Evolutionary conservation across 2,797 vertebrate species (phyloP).

Genomic region (Cottoperca gobio): DNA sequence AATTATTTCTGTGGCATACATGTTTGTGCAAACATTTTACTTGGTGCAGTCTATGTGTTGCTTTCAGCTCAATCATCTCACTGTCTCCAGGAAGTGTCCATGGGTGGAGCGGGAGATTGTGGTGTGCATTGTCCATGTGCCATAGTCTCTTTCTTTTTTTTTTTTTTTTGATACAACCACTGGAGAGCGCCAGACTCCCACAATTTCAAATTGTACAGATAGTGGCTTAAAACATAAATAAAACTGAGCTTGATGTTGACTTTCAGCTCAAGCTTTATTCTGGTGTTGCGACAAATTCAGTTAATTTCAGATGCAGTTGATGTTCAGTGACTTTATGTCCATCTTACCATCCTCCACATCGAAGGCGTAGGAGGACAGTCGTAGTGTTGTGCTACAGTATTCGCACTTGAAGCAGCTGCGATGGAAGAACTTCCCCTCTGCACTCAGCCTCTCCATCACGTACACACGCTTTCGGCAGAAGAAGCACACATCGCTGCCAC

Average conservation of each 20-base stretch:
- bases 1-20: neutral
- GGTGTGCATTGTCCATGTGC: neutral
- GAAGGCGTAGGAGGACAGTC: slow-evolving; percentile 95
- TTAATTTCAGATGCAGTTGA: neutral
- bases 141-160: fast-evolving
- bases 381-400: slow-evolving; percentile 94
- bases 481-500: slow-evolving; percentile 97
- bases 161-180: neutral
- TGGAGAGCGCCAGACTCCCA: neutral
- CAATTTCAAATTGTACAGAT: neutral
- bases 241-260: neutral
- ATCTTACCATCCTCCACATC: slow-evolving; percentile 93
- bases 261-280: neutral
- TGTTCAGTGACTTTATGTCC: neutral
- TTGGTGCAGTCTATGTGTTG: neutral
- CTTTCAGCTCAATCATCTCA: slow-evolving; percentile 1
- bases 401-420: slow-evolving; percentile 99
- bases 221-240: neutral
- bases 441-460: slow-evolving; percentile 97
- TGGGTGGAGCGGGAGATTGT: fast-evolving
- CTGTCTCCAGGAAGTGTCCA: neutral
- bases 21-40: neutral
- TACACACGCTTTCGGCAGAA: slow-evolving; percentile 97
- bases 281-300: fast-evolving
- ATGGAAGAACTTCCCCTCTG: slow-evolving; percentile 99